Evolutionary conservation across 2,113 vertebrate genomes (phyloP).

Genomic region (Fregetta grallaria): DNA sequence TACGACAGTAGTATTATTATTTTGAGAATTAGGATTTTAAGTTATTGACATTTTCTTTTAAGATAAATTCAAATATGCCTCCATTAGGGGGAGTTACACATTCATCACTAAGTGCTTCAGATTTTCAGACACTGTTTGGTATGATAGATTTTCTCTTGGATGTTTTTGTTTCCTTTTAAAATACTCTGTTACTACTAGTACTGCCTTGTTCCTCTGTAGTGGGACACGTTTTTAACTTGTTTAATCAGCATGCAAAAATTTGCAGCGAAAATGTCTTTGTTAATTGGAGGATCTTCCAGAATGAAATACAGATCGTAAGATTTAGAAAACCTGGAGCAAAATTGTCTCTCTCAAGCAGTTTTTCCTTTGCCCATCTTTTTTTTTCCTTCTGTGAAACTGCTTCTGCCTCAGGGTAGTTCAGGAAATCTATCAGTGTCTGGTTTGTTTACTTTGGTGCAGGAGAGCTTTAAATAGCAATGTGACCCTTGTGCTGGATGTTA

Average conservation of each 20-base stretch:
- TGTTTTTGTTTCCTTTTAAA: not conserved
- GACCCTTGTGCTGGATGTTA: constrained; percentile 69
- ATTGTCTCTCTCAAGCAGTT: not conserved
- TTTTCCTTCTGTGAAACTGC: constrained; percentile 34
- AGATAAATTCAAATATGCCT: constrained; percentile 48
- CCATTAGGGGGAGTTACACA: constrained; percentile 64
- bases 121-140: not conserved
- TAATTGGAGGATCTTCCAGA: not conserved
- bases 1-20: not conserved
- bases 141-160: not conserved
- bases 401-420: constrained; percentile 71
- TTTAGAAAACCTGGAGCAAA: not conserved
- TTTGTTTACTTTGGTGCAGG: constrained; percentile 75
- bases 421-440: constrained; percentile 78
- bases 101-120: constrained; percentile 16
- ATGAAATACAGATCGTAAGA: not conserved
- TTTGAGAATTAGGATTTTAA: not conserved
- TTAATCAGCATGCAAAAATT: not conserved
- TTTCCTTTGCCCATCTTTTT: not conserved
- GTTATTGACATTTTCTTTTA: not conserved
- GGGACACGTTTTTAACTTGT: not conserved
- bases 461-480: constrained; percentile 60
- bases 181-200: not conserved
- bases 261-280: not conserved
- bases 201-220: not conserved